These are phyloP conservation scores for Steinernema khuongi DNA, from an alignment of 1,140 invertebrate species.

Conservation along the genomic window DNA sequence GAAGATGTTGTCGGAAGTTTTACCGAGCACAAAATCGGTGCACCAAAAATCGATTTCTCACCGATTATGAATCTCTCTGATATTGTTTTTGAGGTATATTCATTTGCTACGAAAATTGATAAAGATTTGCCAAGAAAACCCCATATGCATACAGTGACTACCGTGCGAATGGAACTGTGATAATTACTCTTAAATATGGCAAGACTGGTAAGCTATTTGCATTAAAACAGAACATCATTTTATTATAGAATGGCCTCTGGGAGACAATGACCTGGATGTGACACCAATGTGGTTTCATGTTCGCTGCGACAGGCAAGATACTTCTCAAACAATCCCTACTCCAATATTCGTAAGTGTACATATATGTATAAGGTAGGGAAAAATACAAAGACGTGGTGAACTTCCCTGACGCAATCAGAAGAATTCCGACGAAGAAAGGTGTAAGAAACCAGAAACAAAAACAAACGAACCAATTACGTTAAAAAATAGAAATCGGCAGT, in stretches of 20 bases:
- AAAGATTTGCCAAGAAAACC: slow-evolving; percentile 2
- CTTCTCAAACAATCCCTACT: slow-evolving; percentile 39
- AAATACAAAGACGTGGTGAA: too few relatives aligned
- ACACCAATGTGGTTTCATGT: slow-evolving; percentile 48
- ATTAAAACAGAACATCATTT: not conserved
- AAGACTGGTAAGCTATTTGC: slow-evolving; percentile 12
- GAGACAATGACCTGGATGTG: slow-evolving; percentile 39
- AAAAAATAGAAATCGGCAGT: too few relatives aligned
- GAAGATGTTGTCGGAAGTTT: slow-evolving; percentile 19
- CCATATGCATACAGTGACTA: slow-evolving; percentile 20
- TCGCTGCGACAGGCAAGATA: slow-evolving; percentile 42
- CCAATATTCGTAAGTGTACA: slow-evolving; percentile 51
- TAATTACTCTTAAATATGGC: slow-evolving; percentile 25
- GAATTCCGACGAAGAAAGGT: too few relatives aligned
- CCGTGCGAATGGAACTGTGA: slow-evolving; percentile 29
- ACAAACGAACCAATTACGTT: too few relatives aligned
- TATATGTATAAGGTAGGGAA: too few relatives aligned
- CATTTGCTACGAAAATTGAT: too few relatives aligned
- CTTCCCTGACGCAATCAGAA: too few relatives aligned
- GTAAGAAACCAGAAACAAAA: too few relatives aligned
- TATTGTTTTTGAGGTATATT: too few relatives aligned
- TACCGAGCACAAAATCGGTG: slow-evolving; percentile 4
- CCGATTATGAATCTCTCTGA: too few relatives aligned
- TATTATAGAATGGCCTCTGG: slow-evolving; percentile 47
- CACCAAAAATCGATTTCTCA: too few relatives aligned